These are phyloP conservation scores for Litoditis marina DNA, from an alignment of 2,888 invertebrate genomes.

Conservation along the genomic window DNA sequence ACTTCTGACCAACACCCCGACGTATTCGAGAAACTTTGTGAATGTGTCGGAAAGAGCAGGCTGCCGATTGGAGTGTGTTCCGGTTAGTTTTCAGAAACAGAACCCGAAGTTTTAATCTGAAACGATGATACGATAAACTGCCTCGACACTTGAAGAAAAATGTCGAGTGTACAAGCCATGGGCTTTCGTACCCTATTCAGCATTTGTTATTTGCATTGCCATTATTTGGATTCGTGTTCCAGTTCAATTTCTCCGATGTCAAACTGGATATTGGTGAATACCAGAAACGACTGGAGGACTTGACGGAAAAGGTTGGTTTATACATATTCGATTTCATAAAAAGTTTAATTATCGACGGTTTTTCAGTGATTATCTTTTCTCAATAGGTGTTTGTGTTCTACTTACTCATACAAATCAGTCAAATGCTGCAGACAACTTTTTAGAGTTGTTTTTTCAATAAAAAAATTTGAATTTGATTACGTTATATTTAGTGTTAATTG, in stretches of 20 bases:
- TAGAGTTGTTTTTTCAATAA: background rate
- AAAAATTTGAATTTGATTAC: background rate
- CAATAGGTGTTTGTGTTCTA: no score
- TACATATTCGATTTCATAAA: no score
- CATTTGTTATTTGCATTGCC: no score
- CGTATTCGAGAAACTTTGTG: conserved; percentile 51
- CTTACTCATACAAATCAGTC: no score
- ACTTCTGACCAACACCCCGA: conserved; percentile 53
- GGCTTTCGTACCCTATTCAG: no score
- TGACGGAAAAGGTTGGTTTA: conserved; percentile 3
- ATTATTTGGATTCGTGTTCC: no score
- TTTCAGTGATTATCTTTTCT: background rate
- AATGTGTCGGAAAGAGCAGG: conserved; percentile 52
- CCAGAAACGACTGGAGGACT: conserved; percentile 10
- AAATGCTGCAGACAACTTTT: no score
- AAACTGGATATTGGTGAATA: background rate
- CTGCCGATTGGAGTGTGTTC: conserved; percentile 34
- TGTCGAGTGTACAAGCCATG: no score
- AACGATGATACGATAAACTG: background rate
- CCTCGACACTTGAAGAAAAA: no score
- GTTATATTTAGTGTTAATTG: background rate
- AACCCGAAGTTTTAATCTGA: background rate
- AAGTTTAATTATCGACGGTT: background rate
- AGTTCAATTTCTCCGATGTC: conserved; percentile 15
- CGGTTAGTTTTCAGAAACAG: conserved; percentile 12